These are phyloP conservation scores for Taenaris catops DNA, from an alignment of 2,888 invertebrate species.

Conservation along the genomic window DNA sequence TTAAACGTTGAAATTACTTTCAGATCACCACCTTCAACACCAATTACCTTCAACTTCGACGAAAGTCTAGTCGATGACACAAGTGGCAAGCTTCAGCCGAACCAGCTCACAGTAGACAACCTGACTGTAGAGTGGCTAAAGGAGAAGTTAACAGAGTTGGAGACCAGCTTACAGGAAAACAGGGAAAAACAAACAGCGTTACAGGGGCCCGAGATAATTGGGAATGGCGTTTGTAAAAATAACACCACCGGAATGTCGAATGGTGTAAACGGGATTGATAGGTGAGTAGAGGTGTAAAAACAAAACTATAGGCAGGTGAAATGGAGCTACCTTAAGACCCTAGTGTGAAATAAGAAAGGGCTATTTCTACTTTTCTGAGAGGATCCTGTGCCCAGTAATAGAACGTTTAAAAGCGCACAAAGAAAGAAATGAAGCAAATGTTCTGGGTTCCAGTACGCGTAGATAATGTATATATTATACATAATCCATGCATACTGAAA, in stretches of 20 bases:
- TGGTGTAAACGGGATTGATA: slow-evolving; percentile 77
- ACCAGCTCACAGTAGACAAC: slow-evolving; percentile 94
- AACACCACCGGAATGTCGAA: slow-evolving; percentile 69
- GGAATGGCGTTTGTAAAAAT: slow-evolving; percentile 71
- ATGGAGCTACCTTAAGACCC: no score
- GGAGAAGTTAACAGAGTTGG: slow-evolving; percentile 88
- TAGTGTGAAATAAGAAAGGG: no score
- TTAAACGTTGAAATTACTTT: slow-evolving; percentile 29
- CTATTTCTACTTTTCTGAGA: no score
- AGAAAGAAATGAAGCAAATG: no score
- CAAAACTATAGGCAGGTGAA: no score
- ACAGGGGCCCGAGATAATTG: slow-evolving; percentile 74
- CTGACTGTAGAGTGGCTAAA: slow-evolving; percentile 94
- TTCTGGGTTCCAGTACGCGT: no score
- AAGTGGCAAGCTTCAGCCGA: slow-evolving; percentile 91
- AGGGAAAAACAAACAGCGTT: slow-evolving; percentile 84
- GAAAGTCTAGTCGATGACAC: slow-evolving; percentile 93
- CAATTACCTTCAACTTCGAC: slow-evolving; percentile 91
- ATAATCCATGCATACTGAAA: no score
- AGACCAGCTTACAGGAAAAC: slow-evolving; percentile 87
- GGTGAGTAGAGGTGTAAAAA: slow-evolving; percentile 35
- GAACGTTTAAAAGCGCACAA: no score
- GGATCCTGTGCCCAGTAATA: no score
- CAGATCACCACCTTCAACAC: slow-evolving; percentile 90
- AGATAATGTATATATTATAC: no score